phyloP scores from a whole-genome alignment of 2,113 vertebrate genomes.

The Lasiurus cinereus region DNA sequence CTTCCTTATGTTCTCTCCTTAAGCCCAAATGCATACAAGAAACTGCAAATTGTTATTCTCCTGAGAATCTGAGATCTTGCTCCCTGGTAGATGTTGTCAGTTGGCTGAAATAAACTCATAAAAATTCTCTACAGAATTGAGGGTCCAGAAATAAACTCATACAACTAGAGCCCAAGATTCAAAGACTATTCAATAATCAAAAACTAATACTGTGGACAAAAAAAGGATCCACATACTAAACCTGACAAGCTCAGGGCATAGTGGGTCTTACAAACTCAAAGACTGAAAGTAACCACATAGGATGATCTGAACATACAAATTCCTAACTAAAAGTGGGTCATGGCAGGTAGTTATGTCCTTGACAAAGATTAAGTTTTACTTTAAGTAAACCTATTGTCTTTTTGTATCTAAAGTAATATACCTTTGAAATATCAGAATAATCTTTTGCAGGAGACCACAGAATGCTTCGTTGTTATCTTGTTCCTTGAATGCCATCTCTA shows the following conservation, averaged over 20 bases:
- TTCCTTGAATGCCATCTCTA: background rate
- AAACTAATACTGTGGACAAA: background rate
- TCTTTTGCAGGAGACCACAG: background rate
- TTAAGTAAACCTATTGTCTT: background rate
- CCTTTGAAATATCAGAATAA: background rate
- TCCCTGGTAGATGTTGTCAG: background rate
- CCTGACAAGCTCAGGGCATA: background rate
- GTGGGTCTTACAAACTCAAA: background rate
- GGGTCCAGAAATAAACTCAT: background rate
- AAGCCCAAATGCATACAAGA: background rate
- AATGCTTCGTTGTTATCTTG: background rate
- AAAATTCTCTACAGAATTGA: background rate
- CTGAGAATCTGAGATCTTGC: background rate
- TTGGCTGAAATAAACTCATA: background rate
- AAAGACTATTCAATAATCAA: background rate
- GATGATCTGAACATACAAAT: background rate
- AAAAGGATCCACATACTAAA: background rate
- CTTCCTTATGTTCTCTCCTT: background rate
- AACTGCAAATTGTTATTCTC: background rate
- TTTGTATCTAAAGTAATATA: background rate
- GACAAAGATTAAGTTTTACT: background rate
- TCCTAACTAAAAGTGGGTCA: background rate
- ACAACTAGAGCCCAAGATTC: background rate
- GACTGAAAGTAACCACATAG: background rate
- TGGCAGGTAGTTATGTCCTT: background rate